Base-by-base conservation (phyloP, 1,140 invertebrate species). In the Tetraneura akinire region DNA sequence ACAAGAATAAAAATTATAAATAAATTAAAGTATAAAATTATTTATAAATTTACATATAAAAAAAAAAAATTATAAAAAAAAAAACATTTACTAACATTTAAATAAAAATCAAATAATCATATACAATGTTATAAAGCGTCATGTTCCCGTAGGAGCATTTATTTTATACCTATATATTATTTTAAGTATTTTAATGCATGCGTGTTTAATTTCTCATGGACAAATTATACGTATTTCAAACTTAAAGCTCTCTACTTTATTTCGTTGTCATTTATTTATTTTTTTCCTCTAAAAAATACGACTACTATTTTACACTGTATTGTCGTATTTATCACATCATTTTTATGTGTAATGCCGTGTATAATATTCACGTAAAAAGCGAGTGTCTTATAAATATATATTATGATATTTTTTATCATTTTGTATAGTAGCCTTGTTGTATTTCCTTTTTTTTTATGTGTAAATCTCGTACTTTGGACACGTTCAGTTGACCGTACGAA, bases 111-210 rank as follows among this genome's bases (percentile, higher is more conserved):
- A 47, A 62, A 78, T 78, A 78, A 78, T 78, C 74, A 62, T 60
- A 45, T 42, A 18, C 32, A 53, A 62, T 60, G 32, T 78, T 60
- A 60, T 42, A 60, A 78, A 78, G 74, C 74, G 55, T 47, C 62
- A 78, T 78, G 74, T 78, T 47, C 32, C 74, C 74, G n/a, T 78
- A 29, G 74, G 74, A 78, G 55, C 74, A 78, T 78, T 60, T 78
- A 78, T 78, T 78, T 78, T 78, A 78, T 78, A 78, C 55, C 74
- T 78, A 78, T 60, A 78, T 78, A 78, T 76, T 76, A 76, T 62
- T 78, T 78, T 78, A 78, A 78, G 74, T 78, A 78, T 71, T 71
- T 78, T 78, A 78, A 78, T 78, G 37, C 74, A 60, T 60, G 74
- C 74, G 74, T 62, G 74, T 78, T 60, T 78, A 78, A 78, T 78